Conservation (phyloP, 1,140 invertebrate species). For the Augochlora pura region DNA sequence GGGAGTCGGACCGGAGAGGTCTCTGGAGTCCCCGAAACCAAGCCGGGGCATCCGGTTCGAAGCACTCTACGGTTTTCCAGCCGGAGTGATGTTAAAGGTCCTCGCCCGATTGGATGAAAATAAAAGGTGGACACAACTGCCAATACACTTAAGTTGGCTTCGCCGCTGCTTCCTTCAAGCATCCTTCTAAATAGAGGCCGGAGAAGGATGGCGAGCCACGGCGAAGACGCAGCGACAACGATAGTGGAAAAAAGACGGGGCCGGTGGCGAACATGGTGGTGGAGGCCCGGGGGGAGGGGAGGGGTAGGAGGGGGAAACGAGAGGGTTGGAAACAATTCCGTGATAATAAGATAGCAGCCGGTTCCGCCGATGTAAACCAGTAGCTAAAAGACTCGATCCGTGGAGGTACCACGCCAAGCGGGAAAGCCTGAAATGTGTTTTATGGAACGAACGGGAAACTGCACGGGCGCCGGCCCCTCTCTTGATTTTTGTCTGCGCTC, state of each 20-base stretch:
- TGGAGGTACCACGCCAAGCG: not conserved
- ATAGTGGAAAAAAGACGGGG: not conserved
- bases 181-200: slow-evolving; percentile 28
- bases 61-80: slow-evolving; percentile 55
- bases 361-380: slow-evolving; percentile 38
- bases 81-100: slow-evolving; percentile 65
- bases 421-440: slow-evolving; percentile 34
- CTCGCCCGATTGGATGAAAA: slow-evolving; percentile 68
- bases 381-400: slow-evolving; percentile 37
- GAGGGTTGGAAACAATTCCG: slow-evolving; percentile 63
- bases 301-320: not conserved
- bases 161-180: slow-evolving; percentile 23
- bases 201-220: slow-evolving; percentile 6
- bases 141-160: slow-evolving; percentile 70
- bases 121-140: slow-evolving; percentile 69
- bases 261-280: too few species aligned
- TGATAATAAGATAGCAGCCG: slow-evolving; percentile 65
- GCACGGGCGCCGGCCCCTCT: not conserved
- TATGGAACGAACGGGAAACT: slow-evolving; percentile 4
- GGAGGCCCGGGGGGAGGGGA: too few species aligned
- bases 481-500: not conserved
- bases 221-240: not conserved
- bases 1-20: not conserved
- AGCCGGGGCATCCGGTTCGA: slow-evolving; percentile 29
- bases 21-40: slow-evolving; percentile 25